Percentiles rank a stretch among this genome's conserved stretches.
Evolutionary conservation across 2,888 invertebrate species (phyloP).

Genomic region (Protodeltote pygarga): DNA sequence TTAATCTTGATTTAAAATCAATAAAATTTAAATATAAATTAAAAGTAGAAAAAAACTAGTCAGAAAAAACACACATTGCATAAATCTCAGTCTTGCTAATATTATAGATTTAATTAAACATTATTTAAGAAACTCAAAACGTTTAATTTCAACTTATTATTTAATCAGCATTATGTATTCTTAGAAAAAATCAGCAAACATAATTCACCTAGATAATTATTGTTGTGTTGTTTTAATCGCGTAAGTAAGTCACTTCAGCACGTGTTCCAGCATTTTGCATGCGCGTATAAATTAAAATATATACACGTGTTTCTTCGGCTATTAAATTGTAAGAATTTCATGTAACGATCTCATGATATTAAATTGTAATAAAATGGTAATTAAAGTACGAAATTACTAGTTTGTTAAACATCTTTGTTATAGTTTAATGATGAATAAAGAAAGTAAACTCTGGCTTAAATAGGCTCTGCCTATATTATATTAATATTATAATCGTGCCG

Average conservation of each 20-base stretch:
- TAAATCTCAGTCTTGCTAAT: too few relatives aligned
- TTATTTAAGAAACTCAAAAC: too few relatives aligned
- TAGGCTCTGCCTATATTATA: too few relatives aligned
- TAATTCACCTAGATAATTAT: slow-evolving; percentile 27
- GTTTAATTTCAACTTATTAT: not conserved
- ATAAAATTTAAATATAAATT: too few relatives aligned
- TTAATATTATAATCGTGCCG: too few relatives aligned
- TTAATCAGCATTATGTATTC: not conserved
- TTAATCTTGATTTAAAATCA: too few relatives aligned
- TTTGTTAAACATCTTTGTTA: too few relatives aligned
- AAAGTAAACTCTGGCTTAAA: too few relatives aligned
- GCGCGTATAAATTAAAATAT: slow-evolving; percentile 19
- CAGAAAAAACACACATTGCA: too few relatives aligned
- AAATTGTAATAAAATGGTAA: not conserved
- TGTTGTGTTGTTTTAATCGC: not conserved
- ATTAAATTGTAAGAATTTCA: slow-evolving; percentile 15
- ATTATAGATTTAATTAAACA: too few relatives aligned
- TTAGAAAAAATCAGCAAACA: slow-evolving; percentile 16
- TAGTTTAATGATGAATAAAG: too few relatives aligned
- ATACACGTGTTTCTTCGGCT: slow-evolving; percentile 31
- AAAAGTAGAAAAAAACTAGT: too few relatives aligned
- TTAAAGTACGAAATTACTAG: not conserved
- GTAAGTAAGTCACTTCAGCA: slow-evolving; percentile 11
- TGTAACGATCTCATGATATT: slow-evolving; percentile 15
- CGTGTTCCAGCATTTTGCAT: slow-evolving; percentile 24